phyloP scores from a whole-genome alignment of 2,888 invertebrate genomes.

The Tiliacea citrago region DNA sequence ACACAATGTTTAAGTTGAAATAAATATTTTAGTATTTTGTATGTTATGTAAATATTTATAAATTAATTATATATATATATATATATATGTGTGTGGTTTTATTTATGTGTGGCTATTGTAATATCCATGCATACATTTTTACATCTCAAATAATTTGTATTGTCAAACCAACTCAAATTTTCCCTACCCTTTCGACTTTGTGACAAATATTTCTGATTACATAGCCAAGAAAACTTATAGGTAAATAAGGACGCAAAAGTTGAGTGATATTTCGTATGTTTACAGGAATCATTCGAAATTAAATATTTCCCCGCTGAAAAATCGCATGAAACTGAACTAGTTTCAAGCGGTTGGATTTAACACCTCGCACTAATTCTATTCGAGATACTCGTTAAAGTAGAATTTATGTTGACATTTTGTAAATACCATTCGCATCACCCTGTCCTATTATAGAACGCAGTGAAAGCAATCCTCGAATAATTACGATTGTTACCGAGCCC shows the following conservation, averaged over 20 bases:
- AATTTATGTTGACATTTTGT: constrained; percentile 65
- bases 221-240: no score
- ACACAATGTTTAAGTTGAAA: no score
- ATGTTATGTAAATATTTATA: no score
- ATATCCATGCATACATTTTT: background rate
- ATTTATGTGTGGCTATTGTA: background rate
- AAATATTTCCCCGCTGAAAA: background rate
- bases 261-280: constrained; percentile 1
- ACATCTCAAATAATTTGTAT: background rate
- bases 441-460: constrained; percentile 54
- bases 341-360: constrained; percentile 20
- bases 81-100: background rate
- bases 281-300: constrained; percentile 8
- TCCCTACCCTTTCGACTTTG: background rate
- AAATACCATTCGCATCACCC: constrained; percentile 60
- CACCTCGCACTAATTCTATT: constrained; percentile 50
- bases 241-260: background rate
- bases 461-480: constrained; percentile 55
- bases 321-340: constrained; percentile 28
- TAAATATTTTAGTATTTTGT: no score
- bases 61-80: no score
- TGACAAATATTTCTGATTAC: constrained; percentile 13
- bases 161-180: constrained; percentile 13
- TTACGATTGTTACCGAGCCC: constrained; percentile 44
- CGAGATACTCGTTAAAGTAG: constrained; percentile 58